Base-by-base conservation (phyloP, 2,113 vertebrate genomes). In the Tonatia bakeri region DNA sequence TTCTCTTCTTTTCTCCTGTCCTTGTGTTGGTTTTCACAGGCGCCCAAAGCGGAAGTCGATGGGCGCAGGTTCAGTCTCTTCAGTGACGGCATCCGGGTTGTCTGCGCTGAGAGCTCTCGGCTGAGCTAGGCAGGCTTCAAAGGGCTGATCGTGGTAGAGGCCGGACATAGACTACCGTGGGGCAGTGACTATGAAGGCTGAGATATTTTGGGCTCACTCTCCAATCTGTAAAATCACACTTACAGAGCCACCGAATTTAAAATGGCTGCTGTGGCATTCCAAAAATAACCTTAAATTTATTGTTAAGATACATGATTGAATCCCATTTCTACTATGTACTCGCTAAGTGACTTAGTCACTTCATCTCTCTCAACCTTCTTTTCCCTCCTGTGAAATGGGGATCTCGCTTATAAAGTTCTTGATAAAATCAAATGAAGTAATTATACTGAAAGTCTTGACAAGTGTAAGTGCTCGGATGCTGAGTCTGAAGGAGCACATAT, bases 161-260 rank as follows among this genome's bases (percentile, higher is more conserved):
- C 4, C 19, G 13, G 7, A 4, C 22, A 15, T 2, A 3, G 1
- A 15, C 43, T 17, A 20, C 40, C 36, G 3, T 38, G 1, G 19
- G 9, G 17, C 20, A 43, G 0, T 17, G 13, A 9, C 4, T 19
- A 59, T 26, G 7, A 72, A 76, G 50, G 14, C 7, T 20, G 45
- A 24, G 7, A 4, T 87, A 13, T 40, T 28, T 5, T 26, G 15
- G 31, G 45, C 16, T 96, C 13, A 19, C 12, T 38, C 59, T 64
- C 56, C 28, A 19, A 4, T 19, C 26, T 22, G 24, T 7, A 38
- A 38, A 69, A 31, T 65, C 38, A 45, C 17, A 54, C 19, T 19
- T 11, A 45, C 0, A 72, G 36, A 69, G 52, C 24, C 14, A 33
- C 5, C 70, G 54, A 36, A 59, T 54, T 87, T 75, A 16, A 31